Evolutionary conservation across 2,888 invertebrate genomes (phyloP), one percentile per base, ranked within the genome.

Genomic region (Limnephilus lunatus): DNA sequence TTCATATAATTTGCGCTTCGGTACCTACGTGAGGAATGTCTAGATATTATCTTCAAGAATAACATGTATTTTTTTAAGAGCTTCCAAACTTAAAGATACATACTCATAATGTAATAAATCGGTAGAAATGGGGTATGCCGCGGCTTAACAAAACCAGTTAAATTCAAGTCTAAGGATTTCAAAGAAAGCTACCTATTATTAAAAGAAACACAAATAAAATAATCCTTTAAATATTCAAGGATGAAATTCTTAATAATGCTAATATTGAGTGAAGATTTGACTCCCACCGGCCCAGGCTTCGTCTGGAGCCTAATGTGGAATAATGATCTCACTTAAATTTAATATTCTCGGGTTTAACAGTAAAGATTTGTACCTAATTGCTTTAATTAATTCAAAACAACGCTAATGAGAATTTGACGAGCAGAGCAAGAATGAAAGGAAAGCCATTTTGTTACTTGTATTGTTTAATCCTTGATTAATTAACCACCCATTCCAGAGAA

Each of bases 391-490:
- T 91, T 85, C 68, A 48, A 53, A 85, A 90, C 68, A 91, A 85
- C 39, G 80, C 89, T 91, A 91, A 91, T 89, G 91, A 89, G 91
- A 91, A 91, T 91, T 89, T 91, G 91, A 91, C 89, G 91, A 89
- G 91, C 85, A 68, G 25, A 39, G 31, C 53, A 9, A 53, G 53
- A 87, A 90, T 48, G 85, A 90, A 83, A 90, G 85, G 48, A 90
- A n/a, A 85, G 68, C 68, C 39, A 53, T 83, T 82, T 83, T 81
- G 81, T 81, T 30, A 81, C 89, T 89, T 89, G 87, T 87, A 87
- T 87, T 87, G 87, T 53, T 87, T 87, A 30, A 53, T 85, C 44
- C 30, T 48, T 87, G 87, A 87, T 87, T 87, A 87, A 87, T 87
- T 87, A 87, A 53, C 19, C 30, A 30, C 31, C n/a, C n/a, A n/a